Evolutionary conservation across 2,797 vertebrate species (phyloP).

Genomic region (Amphiprion clarkii): DNA sequence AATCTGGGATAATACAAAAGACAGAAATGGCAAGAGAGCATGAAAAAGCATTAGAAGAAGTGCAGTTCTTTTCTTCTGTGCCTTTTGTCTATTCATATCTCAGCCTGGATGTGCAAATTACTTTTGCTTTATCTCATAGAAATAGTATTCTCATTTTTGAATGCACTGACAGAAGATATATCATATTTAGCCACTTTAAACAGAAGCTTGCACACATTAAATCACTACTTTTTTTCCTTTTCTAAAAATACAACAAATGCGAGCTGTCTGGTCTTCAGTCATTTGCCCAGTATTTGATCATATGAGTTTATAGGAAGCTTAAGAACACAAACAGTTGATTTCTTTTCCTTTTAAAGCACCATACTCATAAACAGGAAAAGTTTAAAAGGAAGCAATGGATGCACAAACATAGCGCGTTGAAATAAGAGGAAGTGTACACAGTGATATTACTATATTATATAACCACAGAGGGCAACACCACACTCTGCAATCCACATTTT

Average conservation of each 20-base stretch:
- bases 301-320: too few species aligned
- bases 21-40: background rate
- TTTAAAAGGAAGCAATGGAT: too few species aligned
- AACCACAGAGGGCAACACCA: background rate
- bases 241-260: background rate
- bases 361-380: too few species aligned
- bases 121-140: constrained; percentile 10
- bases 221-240: background rate
- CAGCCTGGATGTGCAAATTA: background rate
- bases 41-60: background rate
- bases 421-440: too few species aligned
- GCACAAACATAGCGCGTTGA: too few species aligned
- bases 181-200: background rate
- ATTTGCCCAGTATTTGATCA: background rate
- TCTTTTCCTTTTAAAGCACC: background rate
- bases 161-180: background rate
- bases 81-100: background rate
- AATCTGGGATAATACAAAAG: constrained; percentile 25
- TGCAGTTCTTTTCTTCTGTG: background rate
- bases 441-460: too few species aligned
- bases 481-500: background rate
- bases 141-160: background rate
- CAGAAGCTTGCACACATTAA: background rate
- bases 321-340: background rate
- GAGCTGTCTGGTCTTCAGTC: background rate